A percentile compares a stretch with the other conserved stretches of the same genome.
These are phyloP conservation scores for Oreochromis aureus DNA, from an alignment of 2,113 vertebrate genomes.

Conservation along the genomic window DNA sequence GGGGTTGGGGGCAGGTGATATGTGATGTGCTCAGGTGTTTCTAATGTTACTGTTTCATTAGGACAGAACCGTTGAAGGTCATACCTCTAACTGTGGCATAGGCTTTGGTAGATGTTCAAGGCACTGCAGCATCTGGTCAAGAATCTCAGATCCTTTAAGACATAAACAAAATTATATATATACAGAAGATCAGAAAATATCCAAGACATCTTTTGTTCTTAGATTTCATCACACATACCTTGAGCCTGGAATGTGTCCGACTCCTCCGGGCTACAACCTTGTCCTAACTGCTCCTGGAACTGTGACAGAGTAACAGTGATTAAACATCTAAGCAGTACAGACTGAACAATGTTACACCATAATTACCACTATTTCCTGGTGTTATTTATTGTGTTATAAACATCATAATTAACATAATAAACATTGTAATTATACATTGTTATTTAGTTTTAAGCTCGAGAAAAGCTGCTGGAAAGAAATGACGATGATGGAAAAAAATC, in stretches of 20 bases:
- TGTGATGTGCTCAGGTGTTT: not conserved
- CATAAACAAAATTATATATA: not conserved
- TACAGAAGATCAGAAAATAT: not conserved
- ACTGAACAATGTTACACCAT: not conserved
- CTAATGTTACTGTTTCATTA: not conserved
- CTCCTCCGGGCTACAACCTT: slow-evolving; percentile 69
- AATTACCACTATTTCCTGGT: not conserved
- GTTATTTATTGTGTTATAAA: not conserved
- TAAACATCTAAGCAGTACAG: not conserved
- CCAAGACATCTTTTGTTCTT: not conserved
- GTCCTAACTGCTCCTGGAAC: slow-evolving; percentile 73
- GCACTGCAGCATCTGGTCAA: slow-evolving; percentile 77
- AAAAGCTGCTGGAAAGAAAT: not conserved
- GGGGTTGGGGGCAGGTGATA: not conserved
- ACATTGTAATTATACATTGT: not conserved
- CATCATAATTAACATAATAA: not conserved
- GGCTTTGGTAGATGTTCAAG: slow-evolving; percentile 79
- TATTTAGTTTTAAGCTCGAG: not conserved
- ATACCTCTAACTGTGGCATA: slow-evolving; percentile 76
- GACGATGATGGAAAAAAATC: not conserved
- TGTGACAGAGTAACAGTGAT: not conserved
- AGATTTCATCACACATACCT: slow-evolving; percentile 33
- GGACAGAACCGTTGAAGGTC: not conserved
- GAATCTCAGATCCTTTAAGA: slow-evolving; percentile 68
- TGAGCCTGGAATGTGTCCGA: slow-evolving; percentile 68